Percentiles rank a stretch among this genome's conserved stretches.
phyloP scores from a whole-genome alignment of 2,113 vertebrate species.

The Sander lucioperca region DNA sequence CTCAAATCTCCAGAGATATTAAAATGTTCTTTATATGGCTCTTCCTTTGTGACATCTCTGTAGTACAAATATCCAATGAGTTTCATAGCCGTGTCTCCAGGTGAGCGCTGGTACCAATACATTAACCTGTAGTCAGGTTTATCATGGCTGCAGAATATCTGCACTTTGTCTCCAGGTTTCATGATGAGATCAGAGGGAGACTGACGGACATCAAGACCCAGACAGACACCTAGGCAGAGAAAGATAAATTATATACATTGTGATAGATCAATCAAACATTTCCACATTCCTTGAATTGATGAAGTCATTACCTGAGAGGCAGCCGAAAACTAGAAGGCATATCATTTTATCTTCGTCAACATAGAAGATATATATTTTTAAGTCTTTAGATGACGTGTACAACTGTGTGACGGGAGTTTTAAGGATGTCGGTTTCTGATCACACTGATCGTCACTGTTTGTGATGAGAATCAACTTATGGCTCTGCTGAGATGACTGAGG shows the following conservation, averaged over 20 bases:
- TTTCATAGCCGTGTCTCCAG: constrained; percentile 48
- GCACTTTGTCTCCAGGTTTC: constrained; percentile 10
- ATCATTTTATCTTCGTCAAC: constrained; percentile 24
- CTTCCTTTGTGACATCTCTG: not conserved
- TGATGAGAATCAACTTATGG: not conserved
- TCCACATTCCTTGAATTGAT: not conserved
- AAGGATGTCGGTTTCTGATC: not conserved
- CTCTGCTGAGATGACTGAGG: not conserved
- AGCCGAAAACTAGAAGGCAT: not conserved
- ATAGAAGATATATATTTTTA: not conserved
- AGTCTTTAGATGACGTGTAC: not conserved
- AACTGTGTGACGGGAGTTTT: not conserved
- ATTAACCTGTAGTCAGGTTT: constrained; percentile 39
- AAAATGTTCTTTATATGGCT: constrained; percentile 2
- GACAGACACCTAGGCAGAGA: not conserved
- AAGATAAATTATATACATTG: not conserved
- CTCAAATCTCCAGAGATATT: constrained; percentile 53
- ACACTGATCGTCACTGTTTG: not conserved
- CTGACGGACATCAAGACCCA: constrained; percentile 46
- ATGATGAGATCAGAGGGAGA: constrained; percentile 28
- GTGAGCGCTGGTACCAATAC: constrained; percentile 67
- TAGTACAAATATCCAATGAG: constrained; percentile 55
- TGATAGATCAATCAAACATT: not conserved
- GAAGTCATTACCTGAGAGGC: constrained; percentile 37
- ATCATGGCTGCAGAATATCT: constrained; percentile 62